Conservation (phyloP, 2,888 invertebrate genomes). For the Pimpla rufipes region DNA sequence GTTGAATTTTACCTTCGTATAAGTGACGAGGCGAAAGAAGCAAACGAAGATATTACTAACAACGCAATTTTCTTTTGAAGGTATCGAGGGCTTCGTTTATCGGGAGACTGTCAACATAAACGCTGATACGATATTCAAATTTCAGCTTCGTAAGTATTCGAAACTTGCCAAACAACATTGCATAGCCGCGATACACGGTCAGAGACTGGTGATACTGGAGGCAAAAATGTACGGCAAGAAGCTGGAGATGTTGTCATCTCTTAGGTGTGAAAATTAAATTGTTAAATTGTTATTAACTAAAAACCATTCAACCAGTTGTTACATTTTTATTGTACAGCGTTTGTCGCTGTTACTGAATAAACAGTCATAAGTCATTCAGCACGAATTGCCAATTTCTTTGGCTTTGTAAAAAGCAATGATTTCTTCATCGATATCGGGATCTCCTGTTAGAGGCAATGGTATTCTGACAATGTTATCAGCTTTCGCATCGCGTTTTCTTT, state of each 20-base stretch:
- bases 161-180: constrained; percentile 74
- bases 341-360: constrained; percentile 7
- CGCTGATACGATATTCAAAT: constrained; percentile 81
- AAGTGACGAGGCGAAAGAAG: neutral
- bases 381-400: constrained; percentile 72
- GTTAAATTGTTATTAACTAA: neutral
- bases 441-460: constrained; percentile 85
- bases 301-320: neutral
- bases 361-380: constrained; percentile 56
- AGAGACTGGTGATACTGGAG: constrained; percentile 83
- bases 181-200: constrained; percentile 82
- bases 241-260: constrained; percentile 77
- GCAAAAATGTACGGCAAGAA: constrained; percentile 85
- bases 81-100: constrained; percentile 85
- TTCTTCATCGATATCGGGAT: constrained; percentile 86
- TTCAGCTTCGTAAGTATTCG: constrained; percentile 80
- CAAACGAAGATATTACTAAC: neutral
- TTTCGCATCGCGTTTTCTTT: neutral
- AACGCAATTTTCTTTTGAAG: constrained; percentile 73
- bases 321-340: constrained; percentile 62
- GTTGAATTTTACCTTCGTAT: constrained; percentile 1
- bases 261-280: constrained; percentile 44
- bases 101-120: constrained; percentile 81
- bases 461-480: constrained; percentile 77
- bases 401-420: constrained; percentile 85